phyloP scores from a whole-genome alignment of 2,113 vertebrate genomes.

The Myiagra hebetior region DNA sequence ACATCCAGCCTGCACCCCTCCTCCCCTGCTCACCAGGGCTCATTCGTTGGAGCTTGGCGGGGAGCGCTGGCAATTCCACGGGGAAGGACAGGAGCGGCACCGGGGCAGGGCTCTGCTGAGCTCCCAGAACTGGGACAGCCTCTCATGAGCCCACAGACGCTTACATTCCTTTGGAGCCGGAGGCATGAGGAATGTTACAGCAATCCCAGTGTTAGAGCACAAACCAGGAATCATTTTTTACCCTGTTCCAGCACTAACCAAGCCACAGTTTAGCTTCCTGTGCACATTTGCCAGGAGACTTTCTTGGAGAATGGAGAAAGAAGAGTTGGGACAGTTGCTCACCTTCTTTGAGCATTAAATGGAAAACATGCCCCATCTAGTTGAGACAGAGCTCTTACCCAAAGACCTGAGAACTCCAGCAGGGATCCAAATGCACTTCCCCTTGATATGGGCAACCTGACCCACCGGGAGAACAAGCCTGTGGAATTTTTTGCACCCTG shows the following conservation, averaged over 20 bases:
- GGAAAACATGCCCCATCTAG: not conserved
- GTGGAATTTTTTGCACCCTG: not conserved
- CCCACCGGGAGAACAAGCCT: not conserved
- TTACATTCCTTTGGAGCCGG: not conserved
- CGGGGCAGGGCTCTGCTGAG: not conserved
- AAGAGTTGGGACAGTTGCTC: not conserved
- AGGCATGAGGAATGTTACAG: not conserved
- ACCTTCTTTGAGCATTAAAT: not conserved
- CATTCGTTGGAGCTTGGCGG: rapidly evolving
- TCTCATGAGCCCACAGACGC: rapidly evolving
- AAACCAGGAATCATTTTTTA: not conserved
- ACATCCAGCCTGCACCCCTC: not conserved
- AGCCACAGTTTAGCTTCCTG: not conserved
- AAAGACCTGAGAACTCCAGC: not conserved
- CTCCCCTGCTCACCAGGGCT: not conserved
- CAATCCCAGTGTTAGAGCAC: not conserved
- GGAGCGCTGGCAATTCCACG: rapidly evolving
- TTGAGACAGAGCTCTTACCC: not conserved
- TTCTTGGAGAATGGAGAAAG: not conserved
- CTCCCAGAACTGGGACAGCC: rapidly evolving
- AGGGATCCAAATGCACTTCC: not conserved
- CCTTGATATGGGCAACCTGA: not conserved
- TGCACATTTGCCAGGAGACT: not conserved
- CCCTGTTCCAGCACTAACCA: not conserved
- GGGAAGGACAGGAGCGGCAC: not conserved